Evolutionary conservation across 2,113 vertebrate genomes (phyloP).

Genomic region (Bucco capensis): DNA sequence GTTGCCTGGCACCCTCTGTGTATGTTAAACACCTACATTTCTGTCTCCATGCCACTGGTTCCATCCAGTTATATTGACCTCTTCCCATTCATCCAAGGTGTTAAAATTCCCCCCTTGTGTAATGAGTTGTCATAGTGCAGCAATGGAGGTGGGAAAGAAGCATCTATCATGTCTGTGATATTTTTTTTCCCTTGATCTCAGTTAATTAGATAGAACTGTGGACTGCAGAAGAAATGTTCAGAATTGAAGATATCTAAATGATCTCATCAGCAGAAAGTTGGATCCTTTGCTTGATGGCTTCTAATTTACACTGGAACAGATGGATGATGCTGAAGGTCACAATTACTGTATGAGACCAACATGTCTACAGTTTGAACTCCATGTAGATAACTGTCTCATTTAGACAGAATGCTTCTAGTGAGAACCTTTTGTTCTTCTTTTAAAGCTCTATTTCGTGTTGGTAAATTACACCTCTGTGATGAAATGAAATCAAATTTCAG

Average conservation of each 20-base stretch:
- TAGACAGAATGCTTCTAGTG: background rate
- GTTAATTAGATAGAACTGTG: slow-evolving; percentile 9
- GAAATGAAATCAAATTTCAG: slow-evolving; percentile 20
- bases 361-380: slow-evolving; percentile 1
- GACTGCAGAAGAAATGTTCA: background rate
- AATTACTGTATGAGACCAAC: slow-evolving; percentile 12
- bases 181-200: background rate
- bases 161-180: background rate
- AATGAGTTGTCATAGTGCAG: background rate
- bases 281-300: slow-evolving; percentile 12
- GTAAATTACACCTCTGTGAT: background rate
- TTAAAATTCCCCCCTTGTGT: background rate
- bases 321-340: slow-evolving; percentile 49
- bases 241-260: slow-evolving; percentile 15
- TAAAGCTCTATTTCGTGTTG: background rate
- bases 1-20: background rate
- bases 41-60: background rate
- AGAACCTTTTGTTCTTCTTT: slow-evolving; percentile 45
- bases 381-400: background rate
- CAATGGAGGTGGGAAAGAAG: background rate
- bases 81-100: background rate
- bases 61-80: background rate
- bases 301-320: slow-evolving; percentile 47
- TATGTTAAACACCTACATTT: background rate
- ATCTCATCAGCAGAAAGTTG: slow-evolving; percentile 15